Percentiles rank a stretch among this genome's conserved stretches.
phyloP scores from a whole-genome alignment of 1,140 invertebrate genomes.

The Palaemon carinicauda region DNA sequence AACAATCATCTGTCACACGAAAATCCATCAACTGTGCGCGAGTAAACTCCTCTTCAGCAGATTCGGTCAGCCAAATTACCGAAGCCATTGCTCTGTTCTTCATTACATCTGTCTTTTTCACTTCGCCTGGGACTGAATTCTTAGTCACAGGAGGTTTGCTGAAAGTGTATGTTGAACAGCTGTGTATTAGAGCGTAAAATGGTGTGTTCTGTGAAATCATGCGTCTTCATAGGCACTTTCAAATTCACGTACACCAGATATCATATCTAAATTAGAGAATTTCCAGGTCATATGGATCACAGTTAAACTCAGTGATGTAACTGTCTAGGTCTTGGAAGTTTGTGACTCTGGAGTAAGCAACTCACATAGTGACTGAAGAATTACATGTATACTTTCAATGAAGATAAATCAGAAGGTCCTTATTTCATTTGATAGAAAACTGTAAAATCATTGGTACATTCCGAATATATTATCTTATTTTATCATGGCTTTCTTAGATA shows the following conservation, averaged over 20 bases:
- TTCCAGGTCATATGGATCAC: constrained; percentile 1
- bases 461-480: no score
- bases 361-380: no score
- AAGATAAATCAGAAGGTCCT: no score
- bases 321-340: neutral
- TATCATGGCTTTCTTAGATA: no score
- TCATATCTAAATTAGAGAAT: no score
- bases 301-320: neutral
- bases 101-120: constrained; percentile 21
- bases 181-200: no score
- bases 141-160: neutral
- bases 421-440: no score
- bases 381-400: no score
- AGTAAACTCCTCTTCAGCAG: constrained; percentile 1
- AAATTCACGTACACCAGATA: neutral
- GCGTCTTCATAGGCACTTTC: constrained; percentile 12
- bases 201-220: neutral
- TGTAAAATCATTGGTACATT: no score
- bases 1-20: neutral
- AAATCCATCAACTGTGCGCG: constrained; percentile 4
- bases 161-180: neutral
- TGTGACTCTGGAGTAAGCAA: no score
- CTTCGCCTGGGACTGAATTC: neutral
- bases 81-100: constrained; percentile 18
- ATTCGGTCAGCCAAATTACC: constrained; percentile 12